Conservation (phyloP, 2,888 invertebrate species). For the Noctua fimbriata region DNA sequence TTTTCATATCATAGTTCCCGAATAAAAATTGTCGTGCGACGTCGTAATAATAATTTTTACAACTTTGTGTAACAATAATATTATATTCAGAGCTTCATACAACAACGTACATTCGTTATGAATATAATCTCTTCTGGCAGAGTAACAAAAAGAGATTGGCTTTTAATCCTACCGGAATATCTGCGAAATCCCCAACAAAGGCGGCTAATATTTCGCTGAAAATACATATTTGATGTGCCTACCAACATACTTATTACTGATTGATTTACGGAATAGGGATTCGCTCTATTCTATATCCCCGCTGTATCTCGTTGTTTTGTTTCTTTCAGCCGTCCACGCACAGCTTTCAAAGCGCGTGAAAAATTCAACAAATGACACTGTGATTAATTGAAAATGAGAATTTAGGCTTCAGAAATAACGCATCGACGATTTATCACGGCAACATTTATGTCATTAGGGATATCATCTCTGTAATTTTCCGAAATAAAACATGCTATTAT, state of each 20-base stretch:
- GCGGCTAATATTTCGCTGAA: conserved; percentile 73
- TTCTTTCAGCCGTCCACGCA: conserved; percentile 23
- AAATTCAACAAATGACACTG: conserved; percentile 46
- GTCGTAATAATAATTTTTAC: conserved; percentile 72
- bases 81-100: conserved; percentile 70
- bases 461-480: conserved; percentile 47
- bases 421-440: conserved; percentile 50
- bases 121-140: conserved; percentile 79
- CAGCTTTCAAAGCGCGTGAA: conserved; percentile 31
- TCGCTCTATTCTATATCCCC: conserved; percentile 56
- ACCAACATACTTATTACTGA: conserved; percentile 72
- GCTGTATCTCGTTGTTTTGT: conserved; percentile 37
- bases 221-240: conserved; percentile 75
- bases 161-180: conserved; percentile 81
- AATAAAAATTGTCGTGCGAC: conserved; percentile 65
- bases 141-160: conserved; percentile 82
- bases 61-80: conserved; percentile 70
- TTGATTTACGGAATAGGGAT: conserved; percentile 72
- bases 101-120: conserved; percentile 72
- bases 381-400: conserved; percentile 49
- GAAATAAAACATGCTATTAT: conserved; percentile 43
- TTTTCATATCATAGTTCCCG: conserved; percentile 62
- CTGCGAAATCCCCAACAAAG: conserved; percentile 74
- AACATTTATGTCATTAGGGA: conserved; percentile 52
- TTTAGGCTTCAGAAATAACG: conserved; percentile 51